These are phyloP conservation scores for Sogatella furcifera DNA, from an alignment of 1,140 invertebrate species.

Conservation along the genomic window DNA sequence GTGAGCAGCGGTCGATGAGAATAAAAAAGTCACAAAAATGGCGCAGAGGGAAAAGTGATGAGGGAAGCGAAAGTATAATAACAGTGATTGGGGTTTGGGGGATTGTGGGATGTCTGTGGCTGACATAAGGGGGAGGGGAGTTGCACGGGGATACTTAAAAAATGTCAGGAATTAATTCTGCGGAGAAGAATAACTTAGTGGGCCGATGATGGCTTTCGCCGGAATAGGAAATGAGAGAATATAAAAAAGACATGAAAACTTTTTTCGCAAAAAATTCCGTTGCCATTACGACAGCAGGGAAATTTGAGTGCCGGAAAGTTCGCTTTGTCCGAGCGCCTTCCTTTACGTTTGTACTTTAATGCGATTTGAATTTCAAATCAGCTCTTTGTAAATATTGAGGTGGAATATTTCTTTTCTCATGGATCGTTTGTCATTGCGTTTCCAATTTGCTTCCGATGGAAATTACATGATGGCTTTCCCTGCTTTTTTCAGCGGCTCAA, in stretches of 20 bases:
- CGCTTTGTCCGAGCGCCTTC: not conserved
- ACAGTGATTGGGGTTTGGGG: not conserved
- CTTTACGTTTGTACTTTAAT: constrained; percentile 4
- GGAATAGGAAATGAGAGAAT: not conserved
- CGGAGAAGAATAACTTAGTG: constrained; percentile 1
- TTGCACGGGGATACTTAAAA: not conserved
- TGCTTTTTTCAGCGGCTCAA: too few species aligned
- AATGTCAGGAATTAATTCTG: constrained; percentile 5
- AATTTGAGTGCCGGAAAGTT: not conserved
- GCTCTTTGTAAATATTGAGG: not conserved
- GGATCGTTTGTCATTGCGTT: constrained; percentile 1
- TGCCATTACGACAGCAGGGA: not conserved
- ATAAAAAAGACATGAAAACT: constrained; percentile 8
- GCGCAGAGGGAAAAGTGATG: not conserved
- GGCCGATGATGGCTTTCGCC: constrained; percentile 3
- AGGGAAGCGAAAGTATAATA: constrained; percentile 1
- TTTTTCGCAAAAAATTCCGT: constrained; percentile 1
- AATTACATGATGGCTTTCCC: too few species aligned
- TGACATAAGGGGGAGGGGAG: not conserved
- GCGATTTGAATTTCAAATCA: constrained; percentile 7
- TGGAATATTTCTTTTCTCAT: not conserved
- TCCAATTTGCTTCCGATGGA: not conserved
- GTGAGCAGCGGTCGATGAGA: too few species aligned
- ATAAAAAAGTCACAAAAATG: not conserved
- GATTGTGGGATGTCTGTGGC: not conserved